phyloP scores from a whole-genome alignment of 1,140 invertebrate genomes.

The Eueides isabella region DNA sequence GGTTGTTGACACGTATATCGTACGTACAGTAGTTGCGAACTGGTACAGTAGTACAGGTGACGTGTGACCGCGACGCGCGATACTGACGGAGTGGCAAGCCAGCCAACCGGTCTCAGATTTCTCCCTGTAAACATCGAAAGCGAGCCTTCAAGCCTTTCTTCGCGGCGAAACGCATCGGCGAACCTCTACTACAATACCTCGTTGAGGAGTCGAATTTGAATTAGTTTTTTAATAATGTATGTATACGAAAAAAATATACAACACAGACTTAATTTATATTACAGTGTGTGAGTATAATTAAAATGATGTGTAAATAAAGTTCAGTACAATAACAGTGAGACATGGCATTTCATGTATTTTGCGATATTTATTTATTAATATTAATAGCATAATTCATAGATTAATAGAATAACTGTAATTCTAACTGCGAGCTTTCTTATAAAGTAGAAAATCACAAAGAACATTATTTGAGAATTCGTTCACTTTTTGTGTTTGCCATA shows the following conservation, averaged over 20 bases:
- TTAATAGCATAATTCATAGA: neutral
- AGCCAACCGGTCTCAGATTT: slow-evolving; percentile 71
- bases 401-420: neutral
- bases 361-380: neutral
- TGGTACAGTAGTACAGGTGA: slow-evolving; percentile 29
- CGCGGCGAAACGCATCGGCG: slow-evolving; percentile 66
- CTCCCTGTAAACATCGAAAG: slow-evolving; percentile 80
- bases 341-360: neutral
- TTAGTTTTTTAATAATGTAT: neutral
- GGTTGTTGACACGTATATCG: slow-evolving; percentile 42
- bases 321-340: neutral
- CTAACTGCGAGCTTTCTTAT: neutral
- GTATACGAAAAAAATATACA: too few species aligned
- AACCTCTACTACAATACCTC: slow-evolving; percentile 51
- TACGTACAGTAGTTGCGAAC: slow-evolving; percentile 21
- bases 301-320: neutral
- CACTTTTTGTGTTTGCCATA: too few species aligned
- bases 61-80: slow-evolving; percentile 53
- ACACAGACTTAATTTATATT: too few species aligned
- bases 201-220: slow-evolving; percentile 18
- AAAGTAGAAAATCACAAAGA: neutral
- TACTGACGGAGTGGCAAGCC: slow-evolving; percentile 50
- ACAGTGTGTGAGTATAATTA: too few species aligned
- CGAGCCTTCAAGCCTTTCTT: slow-evolving; percentile 75
- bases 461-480: too few species aligned